These are phyloP conservation scores for Tauraco hartlaubi DNA, from an alignment of 2,797 vertebrate genomes.

Conservation along the genomic window DNA sequence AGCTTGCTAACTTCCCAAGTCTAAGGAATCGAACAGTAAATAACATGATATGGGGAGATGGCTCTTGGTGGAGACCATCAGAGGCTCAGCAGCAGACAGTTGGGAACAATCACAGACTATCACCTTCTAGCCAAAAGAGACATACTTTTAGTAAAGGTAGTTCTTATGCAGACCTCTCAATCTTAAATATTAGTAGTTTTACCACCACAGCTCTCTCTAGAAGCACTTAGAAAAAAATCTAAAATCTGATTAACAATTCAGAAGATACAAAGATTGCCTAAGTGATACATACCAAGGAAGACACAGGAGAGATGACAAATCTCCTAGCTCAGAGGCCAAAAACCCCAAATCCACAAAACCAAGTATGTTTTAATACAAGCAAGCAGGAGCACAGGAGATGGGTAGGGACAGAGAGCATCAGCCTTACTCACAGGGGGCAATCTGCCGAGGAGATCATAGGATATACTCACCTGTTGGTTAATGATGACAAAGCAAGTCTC, in stretches of 20 bases:
- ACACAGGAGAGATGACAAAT: rapidly evolving
- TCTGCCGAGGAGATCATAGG: background rate
- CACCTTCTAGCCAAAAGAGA: background rate
- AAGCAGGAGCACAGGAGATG: background rate
- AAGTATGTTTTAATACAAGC: background rate
- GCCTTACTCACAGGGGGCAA: background rate
- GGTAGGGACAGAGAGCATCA: background rate
- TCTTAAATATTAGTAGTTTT: background rate
- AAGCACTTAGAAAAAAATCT: background rate
- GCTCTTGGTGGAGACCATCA: background rate
- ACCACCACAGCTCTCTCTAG: background rate
- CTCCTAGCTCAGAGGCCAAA: background rate
- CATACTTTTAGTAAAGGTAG: background rate
- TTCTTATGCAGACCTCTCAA: background rate
- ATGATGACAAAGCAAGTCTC: background rate
- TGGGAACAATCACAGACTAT: background rate
- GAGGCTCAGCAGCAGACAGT: background rate
- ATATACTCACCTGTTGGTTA: background rate
- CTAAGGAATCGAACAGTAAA: background rate
- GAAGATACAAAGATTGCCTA: background rate
- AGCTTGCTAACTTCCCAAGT: background rate
- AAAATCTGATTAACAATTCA: background rate
- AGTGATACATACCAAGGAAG: background rate
- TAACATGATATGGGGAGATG: background rate
- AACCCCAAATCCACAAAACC: background rate